These are phyloP conservation scores for Pitangus sulphuratus DNA, from an alignment of 2,797 vertebrate genomes.

Conservation along the genomic window DNA sequence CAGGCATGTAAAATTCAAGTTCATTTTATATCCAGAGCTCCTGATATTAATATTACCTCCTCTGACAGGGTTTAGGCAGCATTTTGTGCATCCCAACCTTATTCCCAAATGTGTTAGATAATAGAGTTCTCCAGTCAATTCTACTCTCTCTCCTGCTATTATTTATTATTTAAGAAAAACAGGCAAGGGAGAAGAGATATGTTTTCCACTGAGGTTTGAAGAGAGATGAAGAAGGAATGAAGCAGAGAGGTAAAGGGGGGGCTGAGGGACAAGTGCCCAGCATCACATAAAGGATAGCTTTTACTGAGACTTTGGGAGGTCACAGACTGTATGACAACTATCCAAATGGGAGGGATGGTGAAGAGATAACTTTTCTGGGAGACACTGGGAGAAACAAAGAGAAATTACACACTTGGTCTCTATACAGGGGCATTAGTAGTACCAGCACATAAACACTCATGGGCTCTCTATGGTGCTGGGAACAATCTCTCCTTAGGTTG, in stretches of 20 bases:
- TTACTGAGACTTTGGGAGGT: background rate
- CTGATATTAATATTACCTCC: background rate
- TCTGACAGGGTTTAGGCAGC: background rate
- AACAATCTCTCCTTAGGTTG: background rate
- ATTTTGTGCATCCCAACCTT: background rate
- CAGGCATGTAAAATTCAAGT: background rate
- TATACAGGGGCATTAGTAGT: background rate
- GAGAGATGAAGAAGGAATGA: background rate
- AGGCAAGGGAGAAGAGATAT: slow-evolving; percentile 9
- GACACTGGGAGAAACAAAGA: background rate
- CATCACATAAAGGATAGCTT: background rate
- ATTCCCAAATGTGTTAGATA: background rate
- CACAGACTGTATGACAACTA: background rate
- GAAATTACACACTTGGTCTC: background rate
- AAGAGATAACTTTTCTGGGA: background rate
- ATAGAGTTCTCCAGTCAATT: slow-evolving; percentile 12
- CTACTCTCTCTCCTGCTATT: background rate
- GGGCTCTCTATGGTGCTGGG: background rate
- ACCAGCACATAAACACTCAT: accelerated
- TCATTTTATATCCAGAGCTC: background rate
- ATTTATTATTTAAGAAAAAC: slow-evolving; percentile 62
- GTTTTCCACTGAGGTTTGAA: slow-evolving; percentile 12
- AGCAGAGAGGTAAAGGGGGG: background rate
- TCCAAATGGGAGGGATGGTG: background rate
- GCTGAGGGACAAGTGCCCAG: background rate